Evolutionary conservation across 2,113 vertebrate genomes (phyloP).

Genomic region (Corythaeola cristata): DNA sequence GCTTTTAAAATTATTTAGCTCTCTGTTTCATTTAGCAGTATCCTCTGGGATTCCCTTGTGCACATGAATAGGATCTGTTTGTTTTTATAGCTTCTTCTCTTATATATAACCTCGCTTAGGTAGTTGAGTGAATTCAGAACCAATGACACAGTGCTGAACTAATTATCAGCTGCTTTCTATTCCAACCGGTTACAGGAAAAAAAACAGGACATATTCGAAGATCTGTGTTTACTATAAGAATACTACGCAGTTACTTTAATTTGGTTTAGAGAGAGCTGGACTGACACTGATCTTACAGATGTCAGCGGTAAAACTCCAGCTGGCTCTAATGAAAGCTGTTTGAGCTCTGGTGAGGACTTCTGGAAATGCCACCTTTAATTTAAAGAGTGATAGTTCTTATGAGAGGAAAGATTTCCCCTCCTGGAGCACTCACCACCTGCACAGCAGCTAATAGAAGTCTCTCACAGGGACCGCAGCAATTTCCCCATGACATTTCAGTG

Average conservation of each 20-base stretch:
- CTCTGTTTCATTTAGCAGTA: neutral
- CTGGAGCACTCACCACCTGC: neutral
- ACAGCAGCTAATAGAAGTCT: neutral
- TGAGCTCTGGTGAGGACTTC: neutral
- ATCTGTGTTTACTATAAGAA: neutral
- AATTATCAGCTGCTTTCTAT: neutral
- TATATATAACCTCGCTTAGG: neutral
- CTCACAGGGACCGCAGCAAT: neutral
- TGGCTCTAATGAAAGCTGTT: neutral
- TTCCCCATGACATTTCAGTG: neutral
- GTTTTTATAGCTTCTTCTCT: slow-evolving; percentile 13
- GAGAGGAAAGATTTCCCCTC: neutral
- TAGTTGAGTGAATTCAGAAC: neutral
- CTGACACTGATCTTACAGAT: neutral
- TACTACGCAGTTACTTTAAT: neutral
- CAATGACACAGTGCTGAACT: neutral
- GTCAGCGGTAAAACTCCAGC: neutral
- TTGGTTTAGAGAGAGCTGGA: neutral
- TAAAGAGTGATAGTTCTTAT: neutral
- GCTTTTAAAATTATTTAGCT: slow-evolving; percentile 37
- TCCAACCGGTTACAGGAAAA: neutral
- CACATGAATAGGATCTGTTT: neutral
- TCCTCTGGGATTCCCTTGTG: slow-evolving; percentile 6
- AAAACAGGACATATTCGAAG: neutral
- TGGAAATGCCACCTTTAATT: neutral